Conservation (phyloP, 2,797 vertebrate species). For the Smutsia gigantea region DNA sequence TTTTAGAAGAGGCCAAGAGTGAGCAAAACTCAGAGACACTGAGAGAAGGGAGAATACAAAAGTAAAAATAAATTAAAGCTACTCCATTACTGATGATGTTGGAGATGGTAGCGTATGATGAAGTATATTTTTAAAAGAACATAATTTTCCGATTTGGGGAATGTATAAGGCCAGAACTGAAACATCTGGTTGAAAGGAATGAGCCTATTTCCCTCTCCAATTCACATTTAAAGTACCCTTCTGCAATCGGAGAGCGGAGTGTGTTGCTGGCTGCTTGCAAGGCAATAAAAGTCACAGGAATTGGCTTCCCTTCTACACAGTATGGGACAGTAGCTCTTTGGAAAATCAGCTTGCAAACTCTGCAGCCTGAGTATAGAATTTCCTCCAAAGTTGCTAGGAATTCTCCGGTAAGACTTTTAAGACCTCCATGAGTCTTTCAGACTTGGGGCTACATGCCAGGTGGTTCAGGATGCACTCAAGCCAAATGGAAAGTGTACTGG, state of each 20-base stretch:
- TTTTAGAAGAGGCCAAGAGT: neutral
- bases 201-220: neutral
- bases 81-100: neutral
- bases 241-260: neutral
- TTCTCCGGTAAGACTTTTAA: conserved; percentile 35
- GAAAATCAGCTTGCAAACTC: neutral
- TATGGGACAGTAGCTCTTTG: neutral
- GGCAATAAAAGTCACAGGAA: neutral
- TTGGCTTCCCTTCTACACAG: neutral
- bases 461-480: neutral
- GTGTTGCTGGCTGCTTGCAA: neutral
- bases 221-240: neutral
- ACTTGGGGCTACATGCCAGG: neutral
- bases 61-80: neutral
- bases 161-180: neutral
- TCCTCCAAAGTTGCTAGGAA: neutral
- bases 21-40: neutral
- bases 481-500: neutral
- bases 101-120: neutral
- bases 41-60: neutral
- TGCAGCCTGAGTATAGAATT: neutral
- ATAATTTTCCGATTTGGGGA: neutral
- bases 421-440: conserved; percentile 29
- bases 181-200: neutral
- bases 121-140: neutral